Percentiles rank a stretch among this genome's conserved stretches.
Evolutionary conservation across 2,888 invertebrate genomes (phyloP).

Genomic region (Euplagia quadripunctaria): DNA sequence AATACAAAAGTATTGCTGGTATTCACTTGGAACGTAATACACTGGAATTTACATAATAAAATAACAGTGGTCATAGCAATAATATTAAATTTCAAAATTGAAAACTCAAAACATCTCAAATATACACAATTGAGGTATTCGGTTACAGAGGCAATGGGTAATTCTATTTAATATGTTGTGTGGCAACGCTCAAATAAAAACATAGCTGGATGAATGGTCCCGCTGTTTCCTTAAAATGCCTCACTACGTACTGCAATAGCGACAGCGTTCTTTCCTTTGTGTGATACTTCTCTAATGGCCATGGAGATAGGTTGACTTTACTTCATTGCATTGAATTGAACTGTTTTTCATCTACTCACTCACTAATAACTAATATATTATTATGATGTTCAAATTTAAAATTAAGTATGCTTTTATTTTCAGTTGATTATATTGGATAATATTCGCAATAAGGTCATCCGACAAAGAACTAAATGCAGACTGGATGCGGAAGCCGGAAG

Average conservation of each 20-base stretch:
- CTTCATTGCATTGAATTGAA: no score
- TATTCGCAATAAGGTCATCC: no score
- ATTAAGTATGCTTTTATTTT: not conserved
- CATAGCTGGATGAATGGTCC: slow-evolving; percentile 80
- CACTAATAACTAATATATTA: no score
- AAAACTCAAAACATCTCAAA: slow-evolving; percentile 45
- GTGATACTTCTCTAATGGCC: not conserved
- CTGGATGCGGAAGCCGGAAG: no score
- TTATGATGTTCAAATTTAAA: not conserved
- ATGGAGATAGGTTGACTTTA: not conserved
- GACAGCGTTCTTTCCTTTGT: not conserved
- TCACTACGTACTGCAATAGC: slow-evolving; percentile 65
- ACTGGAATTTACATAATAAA: slow-evolving; percentile 14
- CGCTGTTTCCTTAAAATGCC: slow-evolving; percentile 68
- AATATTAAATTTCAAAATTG: slow-evolving; percentile 23
- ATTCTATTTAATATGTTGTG: slow-evolving; percentile 70
- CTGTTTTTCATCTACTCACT: no score
- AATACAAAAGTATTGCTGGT: not conserved
- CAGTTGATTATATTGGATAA: no score
- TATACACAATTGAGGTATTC: slow-evolving; percentile 56
- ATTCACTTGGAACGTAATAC: not conserved
- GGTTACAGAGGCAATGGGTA: slow-evolving; percentile 57
- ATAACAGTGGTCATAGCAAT: slow-evolving; percentile 32
- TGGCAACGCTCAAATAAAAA: slow-evolving; percentile 76
- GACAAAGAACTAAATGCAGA: no score